These are phyloP conservation scores for Strigamia transsilvanica DNA, from an alignment of 2,888 invertebrate genomes.

Conservation along the genomic window DNA sequence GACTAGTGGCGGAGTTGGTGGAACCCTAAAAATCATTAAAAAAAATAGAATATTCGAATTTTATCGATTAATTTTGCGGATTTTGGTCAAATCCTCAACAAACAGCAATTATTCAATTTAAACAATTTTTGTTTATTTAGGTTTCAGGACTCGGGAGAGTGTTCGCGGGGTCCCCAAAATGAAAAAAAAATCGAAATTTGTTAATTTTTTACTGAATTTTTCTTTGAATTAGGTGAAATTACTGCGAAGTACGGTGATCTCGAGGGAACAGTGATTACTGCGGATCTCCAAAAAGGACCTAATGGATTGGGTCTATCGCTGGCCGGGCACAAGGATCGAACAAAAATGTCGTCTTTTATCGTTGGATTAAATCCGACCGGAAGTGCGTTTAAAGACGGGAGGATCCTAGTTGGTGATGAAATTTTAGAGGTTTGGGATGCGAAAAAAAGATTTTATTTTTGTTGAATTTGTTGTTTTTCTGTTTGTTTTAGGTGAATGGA, in stretches of 20 bases:
- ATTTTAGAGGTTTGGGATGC: conserved; percentile 79
- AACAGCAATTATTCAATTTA: no score
- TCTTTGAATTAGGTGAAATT: no score
- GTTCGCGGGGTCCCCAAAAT: no score
- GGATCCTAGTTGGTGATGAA: conserved; percentile 91
- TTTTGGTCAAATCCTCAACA: no score
- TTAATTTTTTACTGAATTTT: no score
- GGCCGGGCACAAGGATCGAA: conserved; percentile 92
- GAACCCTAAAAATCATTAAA: no score
- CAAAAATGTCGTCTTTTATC: conserved; percentile 94
- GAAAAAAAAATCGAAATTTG: no score
- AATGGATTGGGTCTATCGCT: conserved; percentile 88
- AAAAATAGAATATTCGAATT: no score
- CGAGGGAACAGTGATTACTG: conserved; percentile 73
- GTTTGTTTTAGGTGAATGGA: conserved; percentile 82
- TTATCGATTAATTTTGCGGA: no score
- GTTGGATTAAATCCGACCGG: conserved; percentile 94
- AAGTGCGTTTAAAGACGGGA: conserved; percentile 75
- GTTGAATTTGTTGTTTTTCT: conserved; percentile 63
- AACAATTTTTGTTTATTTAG: no score
- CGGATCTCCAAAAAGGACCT: conserved; percentile 78
- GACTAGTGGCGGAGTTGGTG: no score
- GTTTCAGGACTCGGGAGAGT: no score
- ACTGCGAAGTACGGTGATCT: conserved; percentile 84
- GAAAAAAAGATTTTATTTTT: conserved; percentile 57